Conservation (phyloP, 2,888 invertebrate species). For the Cyclophora punctaria region DNA sequence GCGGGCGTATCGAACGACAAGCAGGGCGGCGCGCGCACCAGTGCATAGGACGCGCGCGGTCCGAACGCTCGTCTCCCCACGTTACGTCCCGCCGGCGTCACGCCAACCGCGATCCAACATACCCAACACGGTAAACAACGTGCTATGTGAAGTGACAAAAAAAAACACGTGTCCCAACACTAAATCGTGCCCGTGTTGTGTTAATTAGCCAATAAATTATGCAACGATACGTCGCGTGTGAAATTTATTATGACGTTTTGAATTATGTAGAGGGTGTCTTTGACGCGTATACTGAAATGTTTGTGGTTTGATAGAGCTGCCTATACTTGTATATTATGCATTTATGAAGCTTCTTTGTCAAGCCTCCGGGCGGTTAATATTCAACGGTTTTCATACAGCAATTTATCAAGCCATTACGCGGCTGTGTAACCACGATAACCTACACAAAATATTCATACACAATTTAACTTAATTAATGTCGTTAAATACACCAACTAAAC, state of each 20-base stretch:
- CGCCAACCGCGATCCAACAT: slow-evolving; percentile 38
- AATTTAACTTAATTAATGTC: no score
- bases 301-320: neutral
- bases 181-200: slow-evolving; percentile 27
- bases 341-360: no score
- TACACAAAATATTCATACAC: no score
- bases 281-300: slow-evolving; percentile 5
- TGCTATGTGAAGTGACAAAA: slow-evolving; percentile 20
- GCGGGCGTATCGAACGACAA: slow-evolving; percentile 40
- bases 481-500: no score
- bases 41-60: slow-evolving; percentile 46
- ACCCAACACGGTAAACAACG: slow-evolving; percentile 19
- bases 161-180: slow-evolving; percentile 32
- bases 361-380: no score
- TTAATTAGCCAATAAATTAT: slow-evolving; percentile 49
- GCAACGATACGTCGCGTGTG: slow-evolving; percentile 25
- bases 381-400: no score
- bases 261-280: slow-evolving; percentile 4
- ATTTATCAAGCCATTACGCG: no score
- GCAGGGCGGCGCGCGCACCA: slow-evolving; percentile 51
- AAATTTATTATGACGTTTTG: slow-evolving; percentile 5
- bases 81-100: slow-evolving; percentile 17
- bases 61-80: slow-evolving; percentile 38
- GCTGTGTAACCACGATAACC: no score
- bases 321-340: no score